Percentiles rank a stretch among this genome's conserved stretches.
phyloP scores from a whole-genome alignment of 2,113 vertebrate species.

The Taxidea taxus region DNA sequence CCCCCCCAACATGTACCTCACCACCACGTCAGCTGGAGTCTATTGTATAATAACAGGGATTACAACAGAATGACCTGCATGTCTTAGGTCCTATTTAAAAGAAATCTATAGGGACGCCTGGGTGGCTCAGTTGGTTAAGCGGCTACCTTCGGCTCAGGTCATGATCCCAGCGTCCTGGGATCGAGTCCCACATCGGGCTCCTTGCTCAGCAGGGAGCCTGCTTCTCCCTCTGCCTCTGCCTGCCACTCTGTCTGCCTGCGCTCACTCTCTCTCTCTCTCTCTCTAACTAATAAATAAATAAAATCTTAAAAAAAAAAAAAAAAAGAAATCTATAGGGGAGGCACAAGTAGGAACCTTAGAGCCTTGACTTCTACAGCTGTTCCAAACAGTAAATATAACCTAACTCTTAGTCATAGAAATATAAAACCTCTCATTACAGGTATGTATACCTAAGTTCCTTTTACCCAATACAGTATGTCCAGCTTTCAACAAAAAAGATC shows the following conservation, averaged over 20 bases:
- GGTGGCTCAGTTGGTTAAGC: too few species aligned
- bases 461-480: background rate
- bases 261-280: too few species aligned
- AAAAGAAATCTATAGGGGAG: background rate
- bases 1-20: background rate
- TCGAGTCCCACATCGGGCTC: too few species aligned
- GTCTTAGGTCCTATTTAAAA: background rate
- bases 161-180: too few species aligned
- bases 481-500: background rate
- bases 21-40: background rate
- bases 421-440: background rate
- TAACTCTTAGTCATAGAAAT: background rate
- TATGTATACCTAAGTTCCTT: background rate
- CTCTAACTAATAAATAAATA: too few species aligned
- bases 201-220: too few species aligned
- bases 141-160: too few species aligned
- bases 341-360: background rate
- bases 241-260: too few species aligned
- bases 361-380: background rate
- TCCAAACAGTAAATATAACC: background rate
- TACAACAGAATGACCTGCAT: background rate
- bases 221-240: too few species aligned
- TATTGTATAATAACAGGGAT: too few species aligned
- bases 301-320: too few species aligned
- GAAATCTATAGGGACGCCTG: background rate